phyloP scores from a whole-genome alignment of 2,888 invertebrate genomes.

The Tetropium fuscum region DNA sequence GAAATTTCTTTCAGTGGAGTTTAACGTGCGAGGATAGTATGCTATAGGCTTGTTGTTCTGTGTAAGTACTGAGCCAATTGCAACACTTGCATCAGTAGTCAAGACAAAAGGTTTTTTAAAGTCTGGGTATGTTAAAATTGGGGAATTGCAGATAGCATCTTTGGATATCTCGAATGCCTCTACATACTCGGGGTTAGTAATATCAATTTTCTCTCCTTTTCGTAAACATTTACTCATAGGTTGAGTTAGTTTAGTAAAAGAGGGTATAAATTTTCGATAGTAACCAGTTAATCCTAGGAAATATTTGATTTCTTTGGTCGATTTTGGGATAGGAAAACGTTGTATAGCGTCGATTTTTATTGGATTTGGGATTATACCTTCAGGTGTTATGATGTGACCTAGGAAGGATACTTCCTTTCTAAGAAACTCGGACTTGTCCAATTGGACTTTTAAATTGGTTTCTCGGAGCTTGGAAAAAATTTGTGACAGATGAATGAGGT shows the following conservation, averaged over 20 bases:
- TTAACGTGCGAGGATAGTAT: background rate
- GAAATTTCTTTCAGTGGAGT: background rate
- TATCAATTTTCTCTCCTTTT: conserved; percentile 31
- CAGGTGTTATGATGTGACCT: conserved; percentile 40
- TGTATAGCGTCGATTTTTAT: conserved; percentile 35
- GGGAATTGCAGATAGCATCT: no score
- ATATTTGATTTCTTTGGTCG: conserved; percentile 41
- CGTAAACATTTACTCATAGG: conserved; percentile 34
- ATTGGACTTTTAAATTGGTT: conserved; percentile 40
- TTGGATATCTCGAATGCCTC: background rate
- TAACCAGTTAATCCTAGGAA: conserved; percentile 42
- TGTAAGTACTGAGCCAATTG: background rate
- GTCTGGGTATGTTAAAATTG: background rate
- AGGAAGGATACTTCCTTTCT: conserved; percentile 35
- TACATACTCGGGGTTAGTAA: conserved; percentile 24
- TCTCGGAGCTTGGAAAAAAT: conserved; percentile 39
- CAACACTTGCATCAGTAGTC: background rate
- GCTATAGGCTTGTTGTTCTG: background rate
- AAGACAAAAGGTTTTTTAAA: background rate
- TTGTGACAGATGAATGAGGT: conserved; percentile 34
- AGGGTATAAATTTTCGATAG: conserved; percentile 38
- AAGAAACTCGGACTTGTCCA: conserved; percentile 41
- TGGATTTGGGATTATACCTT: conserved; percentile 42
- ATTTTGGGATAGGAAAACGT: conserved; percentile 41
- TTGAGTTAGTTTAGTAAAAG: conserved; percentile 33